Percentiles rank a stretch among this genome's conserved stretches.
phyloP scores from a whole-genome alignment of 2,113 vertebrate species.

The Trachemys scripta region DNA sequence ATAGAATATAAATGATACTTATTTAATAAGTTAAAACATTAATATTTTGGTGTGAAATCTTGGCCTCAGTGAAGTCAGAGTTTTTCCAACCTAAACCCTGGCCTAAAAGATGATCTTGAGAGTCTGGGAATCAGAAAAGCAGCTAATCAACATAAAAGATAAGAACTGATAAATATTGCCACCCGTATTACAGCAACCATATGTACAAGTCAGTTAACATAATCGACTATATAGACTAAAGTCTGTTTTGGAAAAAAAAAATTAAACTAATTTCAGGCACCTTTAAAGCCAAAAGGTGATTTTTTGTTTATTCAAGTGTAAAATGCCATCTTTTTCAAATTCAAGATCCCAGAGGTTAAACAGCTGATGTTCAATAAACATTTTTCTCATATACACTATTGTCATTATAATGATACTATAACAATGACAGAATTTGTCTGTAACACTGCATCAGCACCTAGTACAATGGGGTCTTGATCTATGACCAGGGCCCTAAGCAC shows the following conservation, averaged over 20 bases:
- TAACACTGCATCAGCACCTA: not conserved
- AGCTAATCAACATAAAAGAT: not conserved
- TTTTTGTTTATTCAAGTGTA: not conserved
- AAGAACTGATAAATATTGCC: not conserved
- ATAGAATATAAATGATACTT: not conserved
- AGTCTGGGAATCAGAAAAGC: not conserved
- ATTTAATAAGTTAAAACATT: not conserved
- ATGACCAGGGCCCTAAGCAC: not conserved
- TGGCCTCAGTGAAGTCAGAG: not conserved
- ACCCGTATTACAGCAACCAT: not conserved
- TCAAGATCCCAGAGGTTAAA: not conserved
- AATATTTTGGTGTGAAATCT: not conserved
- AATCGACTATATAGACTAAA: not conserved
- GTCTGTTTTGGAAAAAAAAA: not conserved
- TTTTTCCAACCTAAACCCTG: not conserved
- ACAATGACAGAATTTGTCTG: not conserved
- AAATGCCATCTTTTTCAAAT: not conserved
- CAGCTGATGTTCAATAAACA: not conserved
- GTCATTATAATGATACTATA: not conserved
- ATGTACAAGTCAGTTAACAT: not conserved
- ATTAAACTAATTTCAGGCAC: not conserved
- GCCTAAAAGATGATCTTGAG: not conserved
- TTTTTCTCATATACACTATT: rapidly evolving
- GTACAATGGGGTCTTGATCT: not conserved
- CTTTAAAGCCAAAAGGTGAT: not conserved